These are phyloP conservation scores for Hipparchia sbordonii DNA, from an alignment of 2,888 invertebrate species.

Conservation along the genomic window DNA sequence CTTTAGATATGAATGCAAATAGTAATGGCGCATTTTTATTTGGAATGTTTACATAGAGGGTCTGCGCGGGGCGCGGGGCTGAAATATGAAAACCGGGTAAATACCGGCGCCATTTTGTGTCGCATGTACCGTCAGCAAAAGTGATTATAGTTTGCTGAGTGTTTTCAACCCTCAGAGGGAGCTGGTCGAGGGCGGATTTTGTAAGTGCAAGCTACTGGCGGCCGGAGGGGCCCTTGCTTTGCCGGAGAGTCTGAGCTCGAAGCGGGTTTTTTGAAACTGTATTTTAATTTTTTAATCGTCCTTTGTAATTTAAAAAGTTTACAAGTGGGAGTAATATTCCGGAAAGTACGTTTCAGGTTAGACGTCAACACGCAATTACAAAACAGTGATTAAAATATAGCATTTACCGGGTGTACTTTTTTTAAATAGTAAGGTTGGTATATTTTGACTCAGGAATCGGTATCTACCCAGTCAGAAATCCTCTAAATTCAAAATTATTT, in stretches of 20 bases:
- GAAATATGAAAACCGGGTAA: conserved; percentile 54
- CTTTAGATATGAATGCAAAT: conserved; percentile 83
- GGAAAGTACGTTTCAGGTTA: background rate
- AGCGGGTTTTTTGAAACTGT: conserved; percentile 29
- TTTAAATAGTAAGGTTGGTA: no score
- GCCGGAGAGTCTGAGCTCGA: conserved; percentile 11
- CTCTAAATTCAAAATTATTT: no score
- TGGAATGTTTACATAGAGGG: conserved; percentile 81
- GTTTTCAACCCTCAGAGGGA: conserved; percentile 22
- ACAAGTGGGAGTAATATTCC: conserved; percentile 1
- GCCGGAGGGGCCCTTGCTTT: conserved; percentile 22
- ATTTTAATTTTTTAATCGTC: conserved; percentile 35
- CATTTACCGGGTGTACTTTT: no score
- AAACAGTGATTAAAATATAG: background rate
- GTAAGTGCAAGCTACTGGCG: conserved; percentile 40
- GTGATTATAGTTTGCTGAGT: conserved; percentile 46
- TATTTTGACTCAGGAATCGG: no score
- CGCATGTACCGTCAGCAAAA: conserved; percentile 67
- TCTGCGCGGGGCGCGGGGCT: conserved; percentile 45
- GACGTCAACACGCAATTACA: background rate
- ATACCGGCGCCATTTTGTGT: conserved; percentile 74
- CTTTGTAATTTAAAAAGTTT: conserved; percentile 19
- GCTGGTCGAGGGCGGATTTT: conserved; percentile 27
- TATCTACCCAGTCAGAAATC: no score
- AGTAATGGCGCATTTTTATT: conserved; percentile 82